Conservation (phyloP, 2,113 vertebrate genomes). For the Cranoglanis bouderius region DNA sequence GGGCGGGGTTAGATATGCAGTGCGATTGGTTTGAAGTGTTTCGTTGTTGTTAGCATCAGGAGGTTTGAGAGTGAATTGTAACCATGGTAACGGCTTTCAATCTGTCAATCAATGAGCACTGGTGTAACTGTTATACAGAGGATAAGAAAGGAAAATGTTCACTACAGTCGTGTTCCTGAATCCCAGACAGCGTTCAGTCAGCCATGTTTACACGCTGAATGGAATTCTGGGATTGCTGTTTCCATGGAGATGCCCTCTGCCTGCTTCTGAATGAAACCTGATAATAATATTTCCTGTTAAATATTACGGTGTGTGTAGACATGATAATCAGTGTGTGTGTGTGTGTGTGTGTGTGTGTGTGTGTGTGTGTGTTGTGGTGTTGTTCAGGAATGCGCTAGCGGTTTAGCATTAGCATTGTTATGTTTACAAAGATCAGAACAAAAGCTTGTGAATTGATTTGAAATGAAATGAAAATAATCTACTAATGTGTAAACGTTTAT, state of each 20-base stretch:
- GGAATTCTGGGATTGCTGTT: neutral
- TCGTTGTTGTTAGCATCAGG: neutral
- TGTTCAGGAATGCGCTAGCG: constrained; percentile 61
- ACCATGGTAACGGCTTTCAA: neutral
- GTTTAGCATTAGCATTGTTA: constrained; percentile 36
- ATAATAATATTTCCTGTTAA: constrained; percentile 46
- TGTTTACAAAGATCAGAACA: constrained; percentile 66
- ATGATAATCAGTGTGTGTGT: constrained; percentile 56
- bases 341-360: constrained; percentile 9
- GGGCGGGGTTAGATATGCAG: neutral
- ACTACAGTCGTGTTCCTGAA: too few relatives aligned
- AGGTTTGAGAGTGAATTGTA: neutral
- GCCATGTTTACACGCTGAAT: neutral
- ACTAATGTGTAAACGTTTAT: neutral
- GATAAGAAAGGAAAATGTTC: too few relatives aligned
- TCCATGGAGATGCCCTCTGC: neutral
- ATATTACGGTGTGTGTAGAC: constrained; percentile 57
- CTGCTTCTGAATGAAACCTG: neutral
- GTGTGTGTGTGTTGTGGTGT: neutral
- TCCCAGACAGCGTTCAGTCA: neutral
- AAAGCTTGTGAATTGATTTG: constrained; percentile 64
- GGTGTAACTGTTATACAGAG: neutral
- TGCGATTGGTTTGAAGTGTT: neutral
- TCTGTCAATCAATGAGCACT: neutral
- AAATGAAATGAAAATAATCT: neutral